Conservation (phyloP, 2,888 invertebrate genomes). For the Germaria angustata region DNA sequence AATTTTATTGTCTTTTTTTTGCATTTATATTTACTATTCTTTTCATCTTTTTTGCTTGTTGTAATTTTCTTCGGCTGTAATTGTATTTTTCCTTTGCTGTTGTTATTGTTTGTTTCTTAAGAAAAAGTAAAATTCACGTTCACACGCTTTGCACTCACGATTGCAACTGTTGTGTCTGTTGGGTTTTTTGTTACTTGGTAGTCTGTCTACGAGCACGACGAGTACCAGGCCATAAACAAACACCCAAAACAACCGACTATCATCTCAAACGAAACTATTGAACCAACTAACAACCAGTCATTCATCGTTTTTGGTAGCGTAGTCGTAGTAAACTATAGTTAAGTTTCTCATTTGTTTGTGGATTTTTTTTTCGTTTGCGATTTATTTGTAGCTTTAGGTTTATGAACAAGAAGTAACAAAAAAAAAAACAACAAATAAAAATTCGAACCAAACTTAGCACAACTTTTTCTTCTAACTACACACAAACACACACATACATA, state of each 20-base stretch:
- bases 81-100: neutral
- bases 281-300: slow-evolving; percentile 62
- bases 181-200: slow-evolving; percentile 61
- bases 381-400: slow-evolving; percentile 54
- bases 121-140: slow-evolving; percentile 73
- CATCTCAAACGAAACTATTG: slow-evolving; percentile 61
- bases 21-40: neutral
- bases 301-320: slow-evolving; percentile 57
- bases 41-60: neutral
- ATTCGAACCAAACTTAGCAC: slow-evolving; percentile 3
- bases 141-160: slow-evolving; percentile 76
- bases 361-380: slow-evolving; percentile 35
- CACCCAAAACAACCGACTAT: slow-evolving; percentile 61
- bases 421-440: neutral
- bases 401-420: slow-evolving; percentile 43
- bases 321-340: slow-evolving; percentile 43
- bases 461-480: slow-evolving; percentile 38
- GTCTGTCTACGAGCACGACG: slow-evolving; percentile 49
- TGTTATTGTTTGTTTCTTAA: slow-evolving; percentile 32
- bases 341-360: neutral
- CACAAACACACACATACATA: no score
- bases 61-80: slow-evolving; percentile 9
- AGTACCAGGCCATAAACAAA: slow-evolving; percentile 62
- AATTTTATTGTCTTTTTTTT: slow-evolving; percentile 11
- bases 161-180: slow-evolving; percentile 73